Evolutionary conservation across 1,140 invertebrate species (phyloP).

Genomic region (Tetraneura akinire): DNA sequence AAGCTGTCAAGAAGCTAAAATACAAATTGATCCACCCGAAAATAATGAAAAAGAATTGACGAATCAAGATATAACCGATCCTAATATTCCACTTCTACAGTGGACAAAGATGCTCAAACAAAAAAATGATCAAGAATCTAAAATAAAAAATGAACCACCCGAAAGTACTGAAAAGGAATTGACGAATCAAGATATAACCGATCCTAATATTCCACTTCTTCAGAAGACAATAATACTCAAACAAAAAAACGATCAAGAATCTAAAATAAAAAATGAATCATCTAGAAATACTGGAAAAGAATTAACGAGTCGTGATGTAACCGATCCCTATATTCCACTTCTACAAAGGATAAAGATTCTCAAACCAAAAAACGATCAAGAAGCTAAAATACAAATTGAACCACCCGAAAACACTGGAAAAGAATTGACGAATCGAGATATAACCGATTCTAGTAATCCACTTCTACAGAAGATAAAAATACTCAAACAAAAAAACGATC

Average conservation of each 20-base stretch:
- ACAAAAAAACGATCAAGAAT: too few relatives aligned
- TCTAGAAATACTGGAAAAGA: slow-evolving; percentile 60
- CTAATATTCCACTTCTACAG: slow-evolving; percentile 70
- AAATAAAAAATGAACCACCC: too few relatives aligned
- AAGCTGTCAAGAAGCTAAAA: too few relatives aligned
- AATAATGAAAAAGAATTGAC: slow-evolving; percentile 55
- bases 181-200: slow-evolving; percentile 65
- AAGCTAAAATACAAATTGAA: too few relatives aligned
- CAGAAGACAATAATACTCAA: slow-evolving; percentile 66
- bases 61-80: slow-evolving; percentile 55
- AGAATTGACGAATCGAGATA: slow-evolving; percentile 60
- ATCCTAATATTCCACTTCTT: slow-evolving; percentile 64
- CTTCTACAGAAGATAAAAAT: too few relatives aligned
- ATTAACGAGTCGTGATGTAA: slow-evolving; percentile 62
- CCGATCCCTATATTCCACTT: slow-evolving; percentile 67
- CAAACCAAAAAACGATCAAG: slow-evolving; percentile 57
- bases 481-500: too few relatives aligned
- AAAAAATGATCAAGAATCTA: too few relatives aligned
- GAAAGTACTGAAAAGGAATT: slow-evolving; percentile 59
- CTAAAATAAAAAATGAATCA: too few relatives aligned
- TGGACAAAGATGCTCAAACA: slow-evolving; percentile 72
- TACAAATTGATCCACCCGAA: too few relatives aligned
- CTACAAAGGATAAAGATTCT: slow-evolving; percentile 63
- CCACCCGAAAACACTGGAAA: slow-evolving; percentile 60
- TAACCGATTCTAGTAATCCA: slow-evolving; percentile 69